phyloP scores from a whole-genome alignment of 2,797 vertebrate species.

The Ctenopoma kingsleyae region DNA sequence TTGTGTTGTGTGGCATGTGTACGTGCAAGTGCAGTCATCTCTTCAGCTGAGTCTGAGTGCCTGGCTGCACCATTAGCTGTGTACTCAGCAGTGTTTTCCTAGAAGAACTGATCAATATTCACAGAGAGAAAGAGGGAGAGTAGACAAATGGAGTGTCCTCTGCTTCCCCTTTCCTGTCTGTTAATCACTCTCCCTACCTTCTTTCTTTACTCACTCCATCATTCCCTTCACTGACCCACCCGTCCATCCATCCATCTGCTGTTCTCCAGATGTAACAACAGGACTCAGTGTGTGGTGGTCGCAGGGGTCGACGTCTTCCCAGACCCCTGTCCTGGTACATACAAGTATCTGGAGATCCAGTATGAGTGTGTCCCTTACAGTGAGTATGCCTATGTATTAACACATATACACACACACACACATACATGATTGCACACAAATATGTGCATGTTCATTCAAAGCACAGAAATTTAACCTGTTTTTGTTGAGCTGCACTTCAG shows the following conservation, averaged over 20 bases:
- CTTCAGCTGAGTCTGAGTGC: constrained; percentile 51
- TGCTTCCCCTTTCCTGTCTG: constrained; percentile 71
- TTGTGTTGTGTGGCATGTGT: constrained; percentile 48
- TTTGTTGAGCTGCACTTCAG: constrained; percentile 43
- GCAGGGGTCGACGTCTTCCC: constrained; percentile 92
- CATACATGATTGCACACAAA: constrained; percentile 22
- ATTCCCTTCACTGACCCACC: constrained; percentile 10
- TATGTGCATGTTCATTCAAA: constrained; percentile 35
- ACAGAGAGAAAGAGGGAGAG: constrained; percentile 52
- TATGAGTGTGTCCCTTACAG: constrained; percentile 96
- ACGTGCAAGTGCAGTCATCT: constrained; percentile 43
- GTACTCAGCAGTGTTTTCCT: constrained; percentile 83
- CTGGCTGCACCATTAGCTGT: constrained; percentile 75
- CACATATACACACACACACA: constrained; percentile 21
- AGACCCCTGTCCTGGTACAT: constrained; percentile 81
- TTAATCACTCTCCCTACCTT: constrained; percentile 64
- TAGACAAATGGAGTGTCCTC: constrained; percentile 70
- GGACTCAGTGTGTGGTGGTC: constrained; percentile 94
- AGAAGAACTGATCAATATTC: constrained; percentile 85
- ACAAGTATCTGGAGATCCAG: constrained; percentile 84
- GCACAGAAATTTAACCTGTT: constrained; percentile 40
- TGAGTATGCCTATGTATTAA: constrained; percentile 81
- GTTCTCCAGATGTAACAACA: constrained; percentile 89
- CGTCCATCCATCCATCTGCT: constrained; percentile 33
- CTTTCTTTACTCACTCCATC: constrained; percentile 49